A percentile compares a stretch with the other conserved stretches of the same genome.
These are phyloP conservation scores for Lota lota DNA, from an alignment of 2,113 vertebrate species.

Conservation along the genomic window DNA sequence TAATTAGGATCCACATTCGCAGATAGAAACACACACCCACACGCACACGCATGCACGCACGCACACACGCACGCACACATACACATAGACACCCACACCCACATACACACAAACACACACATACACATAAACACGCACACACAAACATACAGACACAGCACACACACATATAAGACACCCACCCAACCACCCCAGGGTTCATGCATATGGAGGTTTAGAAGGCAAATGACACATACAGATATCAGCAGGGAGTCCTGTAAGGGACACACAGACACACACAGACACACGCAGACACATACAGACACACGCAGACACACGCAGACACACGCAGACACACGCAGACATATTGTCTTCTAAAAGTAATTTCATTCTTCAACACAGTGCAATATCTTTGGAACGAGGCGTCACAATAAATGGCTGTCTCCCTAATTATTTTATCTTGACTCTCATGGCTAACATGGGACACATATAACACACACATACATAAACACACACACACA, in stretches of 20 bases:
- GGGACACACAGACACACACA: not conserved
- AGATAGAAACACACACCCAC: constrained; percentile 32
- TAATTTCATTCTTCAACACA: not conserved
- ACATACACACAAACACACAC: constrained; percentile 5
- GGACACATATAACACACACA: not conserved
- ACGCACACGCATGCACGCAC: not conserved
- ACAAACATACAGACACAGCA: constrained; percentile 2
- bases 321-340: not conserved
- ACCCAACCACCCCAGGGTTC: not conserved
- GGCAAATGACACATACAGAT: not conserved
- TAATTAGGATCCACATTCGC: constrained; percentile 63
- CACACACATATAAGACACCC: constrained; percentile 2
- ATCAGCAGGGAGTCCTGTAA: not conserved
- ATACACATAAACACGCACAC: not conserved
- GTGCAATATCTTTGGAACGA: not conserved
- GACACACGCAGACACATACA: not conserved
- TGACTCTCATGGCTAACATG: too few relatives aligned
- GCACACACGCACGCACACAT: constrained; percentile 15
- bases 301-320: not conserved
- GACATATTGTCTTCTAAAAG: not conserved
- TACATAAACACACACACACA: not conserved
- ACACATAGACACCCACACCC: not conserved
- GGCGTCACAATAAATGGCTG: not conserved
- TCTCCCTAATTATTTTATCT: not conserved
- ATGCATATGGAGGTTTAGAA: too few relatives aligned